phyloP scores from a whole-genome alignment of 1,140 invertebrate genomes.

The Drosophila ogumai region DNA sequence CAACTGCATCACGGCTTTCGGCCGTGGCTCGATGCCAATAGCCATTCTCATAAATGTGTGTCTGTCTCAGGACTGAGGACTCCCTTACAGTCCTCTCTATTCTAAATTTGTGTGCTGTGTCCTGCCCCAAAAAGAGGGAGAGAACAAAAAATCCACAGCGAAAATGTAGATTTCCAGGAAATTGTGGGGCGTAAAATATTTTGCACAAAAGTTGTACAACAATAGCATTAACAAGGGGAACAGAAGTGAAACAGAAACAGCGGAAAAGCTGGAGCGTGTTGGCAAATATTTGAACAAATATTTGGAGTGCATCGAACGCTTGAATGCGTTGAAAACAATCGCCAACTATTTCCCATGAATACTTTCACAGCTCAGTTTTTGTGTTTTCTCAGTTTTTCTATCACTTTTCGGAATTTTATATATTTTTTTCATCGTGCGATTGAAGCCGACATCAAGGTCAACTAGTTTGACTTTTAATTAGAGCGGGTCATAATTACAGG shows the following conservation, averaged over 20 bases:
- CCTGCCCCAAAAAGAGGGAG: constrained; percentile 16
- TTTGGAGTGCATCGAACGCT: constrained; percentile 69
- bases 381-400: constrained; percentile 9
- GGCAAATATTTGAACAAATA: constrained; percentile 69
- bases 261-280: constrained; percentile 25
- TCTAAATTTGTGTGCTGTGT: constrained; percentile 12
- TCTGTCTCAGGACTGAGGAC: constrained; percentile 11
- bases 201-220: constrained; percentile 72
- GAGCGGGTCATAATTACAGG: constrained; percentile 44
- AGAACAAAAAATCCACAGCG: constrained; percentile 8
- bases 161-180: constrained; percentile 47
- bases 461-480: constrained; percentile 50
- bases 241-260: constrained; percentile 33
- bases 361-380: neutral
- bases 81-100: neutral
- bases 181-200: constrained; percentile 71
- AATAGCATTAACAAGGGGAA: constrained; percentile 63
- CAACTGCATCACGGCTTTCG: constrained; percentile 59
- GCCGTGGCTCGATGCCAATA: constrained; percentile 70
- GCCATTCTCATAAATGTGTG: constrained; percentile 53
- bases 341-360: constrained; percentile 57
- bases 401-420: neutral
- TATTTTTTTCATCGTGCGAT: too few relatives aligned
- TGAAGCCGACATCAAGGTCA: constrained; percentile 25
- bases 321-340: constrained; percentile 57